These are phyloP conservation scores for Eupleurogrammus muticus DNA, from an alignment of 2,797 vertebrate species.

Conservation along the genomic window DNA sequence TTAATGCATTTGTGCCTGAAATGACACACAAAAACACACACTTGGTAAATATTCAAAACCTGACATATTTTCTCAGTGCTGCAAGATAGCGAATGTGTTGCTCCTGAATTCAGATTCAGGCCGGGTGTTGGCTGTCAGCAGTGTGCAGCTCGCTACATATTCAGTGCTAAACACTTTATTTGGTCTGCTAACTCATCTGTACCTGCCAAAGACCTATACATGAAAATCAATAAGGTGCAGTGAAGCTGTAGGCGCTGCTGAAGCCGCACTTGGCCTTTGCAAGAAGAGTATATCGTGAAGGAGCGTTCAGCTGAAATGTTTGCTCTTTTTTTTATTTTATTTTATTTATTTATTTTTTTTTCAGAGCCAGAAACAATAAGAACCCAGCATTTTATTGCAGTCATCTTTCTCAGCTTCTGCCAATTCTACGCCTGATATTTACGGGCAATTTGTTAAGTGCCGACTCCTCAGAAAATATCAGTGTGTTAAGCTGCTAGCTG, in stretches of 20 bases:
- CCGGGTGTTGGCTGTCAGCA: slow-evolving; percentile 61
- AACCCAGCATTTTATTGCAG: background rate
- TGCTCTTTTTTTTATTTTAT: background rate
- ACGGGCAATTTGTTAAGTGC: background rate
- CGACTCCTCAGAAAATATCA: background rate
- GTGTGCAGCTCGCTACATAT: slow-evolving; percentile 64
- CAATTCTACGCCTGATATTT: background rate
- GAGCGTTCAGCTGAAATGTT: slow-evolving; percentile 17
- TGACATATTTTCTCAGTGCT: slow-evolving; percentile 42
- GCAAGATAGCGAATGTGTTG: slow-evolving; percentile 59
- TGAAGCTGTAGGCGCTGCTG: slow-evolving; percentile 49
- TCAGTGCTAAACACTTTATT: slow-evolving; percentile 66
- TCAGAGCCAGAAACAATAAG: background rate
- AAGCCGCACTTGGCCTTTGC: slow-evolving; percentile 48
- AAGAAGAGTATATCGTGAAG: slow-evolving; percentile 25
- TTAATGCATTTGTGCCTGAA: slow-evolving; percentile 12
- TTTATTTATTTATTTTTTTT: no score
- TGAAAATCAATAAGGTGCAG: slow-evolving; percentile 34
- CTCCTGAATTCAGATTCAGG: slow-evolving; percentile 50
- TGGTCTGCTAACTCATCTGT: slow-evolving; percentile 59
- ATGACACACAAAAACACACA: slow-evolving; percentile 19
- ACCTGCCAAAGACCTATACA: slow-evolving; percentile 47
- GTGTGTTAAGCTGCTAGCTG: background rate
- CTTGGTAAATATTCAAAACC: slow-evolving; percentile 35
- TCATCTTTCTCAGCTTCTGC: background rate